These are phyloP conservation scores for Serrognathus titanus DNA, from an alignment of 2,888 invertebrate genomes.

Conservation along the genomic window DNA sequence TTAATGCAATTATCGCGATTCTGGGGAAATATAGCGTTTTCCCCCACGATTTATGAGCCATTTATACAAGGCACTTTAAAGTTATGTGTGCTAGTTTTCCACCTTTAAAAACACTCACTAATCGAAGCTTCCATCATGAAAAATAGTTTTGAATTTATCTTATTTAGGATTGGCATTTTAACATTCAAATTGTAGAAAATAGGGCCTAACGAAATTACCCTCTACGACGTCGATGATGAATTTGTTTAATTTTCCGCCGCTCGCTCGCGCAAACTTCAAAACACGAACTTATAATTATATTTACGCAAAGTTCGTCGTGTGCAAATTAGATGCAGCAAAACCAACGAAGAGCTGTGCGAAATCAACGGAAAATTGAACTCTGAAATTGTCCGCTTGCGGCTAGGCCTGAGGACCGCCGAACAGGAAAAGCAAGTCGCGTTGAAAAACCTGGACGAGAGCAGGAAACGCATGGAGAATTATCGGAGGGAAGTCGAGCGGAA, in stretches of 20 bases:
- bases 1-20: no score
- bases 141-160: no score
- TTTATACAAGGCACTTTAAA: no score
- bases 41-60: no score
- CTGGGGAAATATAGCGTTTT: no score
- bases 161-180: no score
- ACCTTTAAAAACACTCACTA: no score
- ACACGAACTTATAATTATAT: background rate
- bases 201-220: background rate
- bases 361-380: constrained; percentile 10
- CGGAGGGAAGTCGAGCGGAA: constrained; percentile 11
- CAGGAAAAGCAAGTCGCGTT: background rate
- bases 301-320: background rate
- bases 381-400: constrained; percentile 4
- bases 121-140: no score
- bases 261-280: background rate
- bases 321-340: constrained; percentile 8
- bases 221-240: background rate
- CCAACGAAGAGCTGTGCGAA: constrained; percentile 5
- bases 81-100: no score
- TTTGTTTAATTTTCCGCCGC: background rate
- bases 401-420: background rate
- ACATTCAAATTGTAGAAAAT: no score
- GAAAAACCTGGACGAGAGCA: constrained; percentile 5
- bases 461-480: background rate